Base-by-base conservation (phyloP, 1,140 invertebrate species). In the Drosophila mayri region DNA sequence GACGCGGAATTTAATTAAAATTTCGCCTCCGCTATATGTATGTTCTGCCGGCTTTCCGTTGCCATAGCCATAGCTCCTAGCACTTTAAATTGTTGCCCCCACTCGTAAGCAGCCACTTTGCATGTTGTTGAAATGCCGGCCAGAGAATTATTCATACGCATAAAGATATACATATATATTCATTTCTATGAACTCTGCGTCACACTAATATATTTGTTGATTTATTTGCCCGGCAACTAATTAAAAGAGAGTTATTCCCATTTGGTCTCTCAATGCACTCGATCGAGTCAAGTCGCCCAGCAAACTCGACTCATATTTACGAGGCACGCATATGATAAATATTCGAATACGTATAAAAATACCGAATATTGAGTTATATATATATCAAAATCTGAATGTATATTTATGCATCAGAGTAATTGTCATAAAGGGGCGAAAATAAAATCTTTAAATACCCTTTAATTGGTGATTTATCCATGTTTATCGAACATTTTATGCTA, bases 151-250 rank as follows among this genome's bases (percentile, higher is more conserved):
- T 62, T 62, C 40, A 50, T 73, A 38, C 40, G 41, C 74, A 52
- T 58, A 63, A 37, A 38, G 16, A 61, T 41, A 32, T 44, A 47
- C n/a, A 47, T 20, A 32, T 59, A 61, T 43, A 67, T 54, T 38
- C 28, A 47, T 58, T 32, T 7, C 20, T n/a, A 44, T 40, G 8
- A 61, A 20, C 18, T 11, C 43, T 58, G 50, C 37, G 83, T 57
- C 59, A 35, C 25, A 40, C 37, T 61, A 73, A 78, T 80, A 74
- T 79, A 87, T 87, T 87, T 83, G 57, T 60, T 87, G 73, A 88
- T 87, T 87, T 88, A 87, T 87, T 64, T 70, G 68, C 64, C 52
- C 80, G 73, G 79, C 76, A 84, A 81, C 84, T 84, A 87, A 87
- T 87, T 87, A 87, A 73, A 62, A 87, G 62, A 68, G 67, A 80